Base-by-base conservation (phyloP, 2,888 invertebrate species). In the Dicranocentrus wangi region DNA sequence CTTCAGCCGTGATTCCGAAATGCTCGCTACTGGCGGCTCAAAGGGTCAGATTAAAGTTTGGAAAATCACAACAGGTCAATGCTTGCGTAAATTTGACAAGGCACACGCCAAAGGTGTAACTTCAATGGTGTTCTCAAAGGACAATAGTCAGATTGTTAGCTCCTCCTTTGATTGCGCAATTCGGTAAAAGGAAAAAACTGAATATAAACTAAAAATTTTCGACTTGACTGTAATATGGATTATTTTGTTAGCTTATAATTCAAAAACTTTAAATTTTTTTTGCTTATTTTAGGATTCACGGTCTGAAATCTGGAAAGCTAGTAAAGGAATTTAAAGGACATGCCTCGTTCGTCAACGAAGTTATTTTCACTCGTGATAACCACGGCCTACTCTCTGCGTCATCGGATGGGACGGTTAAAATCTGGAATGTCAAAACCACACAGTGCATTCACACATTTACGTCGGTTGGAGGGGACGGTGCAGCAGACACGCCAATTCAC, bases 241-340 rank as follows among this genome's bases (percentile, higher is more conserved):
- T n/a, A n/a, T n/a, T n/a, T n/a, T n/a, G n/a, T n/a, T n/a, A n/a
- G n/a, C n/a, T n/a, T n/a, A n/a, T n/a, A n/a, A n/a, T n/a, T n/a
- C n/a, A n/a, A n/a, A n/a, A n/a, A n/a, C n/a, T n/a, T n/a, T n/a
- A n/a, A n/a, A n/a, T n/a, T n/a, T n/a, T n/a, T n/a, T n/a, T n/a
- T n/a, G n/a, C n/a, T n/a, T n/a, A n/a, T 21, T 60, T 72, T n/a
- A 95, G 97, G 88, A 93, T 99, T 87, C 99, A 99, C 90, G 99
- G 99, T 0, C 90, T 99, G 79, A 99, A 99, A 89, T 99, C 98
- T 0, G 99, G 99, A 17, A 99, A 99, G 91, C 93, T 96, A 77
- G 90, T 99, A 72, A 99, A 99, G 89, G 99, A 99, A 90, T 98
- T 99, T 89, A 93, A 97, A 87, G 98, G 99, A 0, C 99, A 99